Conservation (phyloP, 1,140 invertebrate genomes). For the Idris sp. region DNA sequence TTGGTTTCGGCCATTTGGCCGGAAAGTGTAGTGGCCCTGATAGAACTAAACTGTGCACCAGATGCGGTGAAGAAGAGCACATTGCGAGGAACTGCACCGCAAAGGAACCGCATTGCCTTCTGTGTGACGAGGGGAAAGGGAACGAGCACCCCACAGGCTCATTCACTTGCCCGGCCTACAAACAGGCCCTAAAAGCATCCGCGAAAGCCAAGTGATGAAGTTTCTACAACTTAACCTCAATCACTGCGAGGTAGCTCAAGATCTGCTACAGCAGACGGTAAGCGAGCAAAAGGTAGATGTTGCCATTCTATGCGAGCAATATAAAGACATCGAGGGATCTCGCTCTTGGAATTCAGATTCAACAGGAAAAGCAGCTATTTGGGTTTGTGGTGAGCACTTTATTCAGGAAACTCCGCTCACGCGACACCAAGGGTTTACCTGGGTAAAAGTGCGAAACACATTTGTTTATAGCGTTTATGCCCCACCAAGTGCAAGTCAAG, state of each 20-base stretch:
- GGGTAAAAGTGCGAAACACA: conserved; percentile 4
- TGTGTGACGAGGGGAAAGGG: not conserved
- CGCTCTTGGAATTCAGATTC: not conserved
- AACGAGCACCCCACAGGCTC: not conserved
- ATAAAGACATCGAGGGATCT: not conserved
- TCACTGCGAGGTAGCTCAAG: conserved; percentile 1
- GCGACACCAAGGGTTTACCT: conserved; percentile 18
- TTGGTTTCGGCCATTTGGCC: not conserved
- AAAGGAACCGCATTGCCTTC: not conserved
- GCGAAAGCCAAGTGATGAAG: not conserved
- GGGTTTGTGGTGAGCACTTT: not conserved
- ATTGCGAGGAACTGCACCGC: not conserved
- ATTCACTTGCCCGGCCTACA: not conserved
- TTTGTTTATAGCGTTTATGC: conserved; percentile 12
- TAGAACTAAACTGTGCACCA: no score
- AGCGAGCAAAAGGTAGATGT: not conserved
- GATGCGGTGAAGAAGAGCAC: no score
- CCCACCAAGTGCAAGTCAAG: not conserved
- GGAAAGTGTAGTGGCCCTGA: not conserved
- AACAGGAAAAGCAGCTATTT: not conserved
- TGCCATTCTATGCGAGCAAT: not conserved
- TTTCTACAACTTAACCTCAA: not conserved
- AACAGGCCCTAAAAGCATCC: not conserved
- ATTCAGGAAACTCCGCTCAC: not conserved
- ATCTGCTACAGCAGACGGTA: not conserved